phyloP scores from a whole-genome alignment of 2,888 invertebrate species.

The Microctonus brassicae region DNA sequence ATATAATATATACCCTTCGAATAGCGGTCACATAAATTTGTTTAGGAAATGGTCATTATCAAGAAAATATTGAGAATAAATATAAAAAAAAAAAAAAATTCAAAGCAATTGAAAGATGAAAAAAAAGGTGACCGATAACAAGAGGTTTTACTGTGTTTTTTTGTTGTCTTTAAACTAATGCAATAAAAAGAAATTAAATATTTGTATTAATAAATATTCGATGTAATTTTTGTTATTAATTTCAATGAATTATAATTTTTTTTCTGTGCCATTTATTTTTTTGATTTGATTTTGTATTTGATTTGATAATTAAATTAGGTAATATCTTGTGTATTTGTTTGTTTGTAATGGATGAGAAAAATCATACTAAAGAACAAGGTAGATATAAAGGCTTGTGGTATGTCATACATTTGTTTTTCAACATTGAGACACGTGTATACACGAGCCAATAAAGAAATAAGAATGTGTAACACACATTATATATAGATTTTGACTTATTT shows the following conservation, averaged over 20 bases:
- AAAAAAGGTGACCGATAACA: too few species aligned
- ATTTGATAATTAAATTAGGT: background rate
- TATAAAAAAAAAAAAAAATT: too few species aligned
- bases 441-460: background rate
- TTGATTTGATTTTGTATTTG: too few species aligned
- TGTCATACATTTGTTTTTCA: background rate
- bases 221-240: background rate
- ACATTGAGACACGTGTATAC: background rate
- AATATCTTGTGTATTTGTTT: background rate
- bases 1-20: too few species aligned
- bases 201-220: background rate
- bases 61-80: too few species aligned
- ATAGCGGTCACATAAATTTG: too few species aligned
- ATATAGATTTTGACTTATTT: background rate
- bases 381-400: background rate
- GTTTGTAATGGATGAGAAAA: background rate
- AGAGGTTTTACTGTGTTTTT: too few species aligned
- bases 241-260: background rate
- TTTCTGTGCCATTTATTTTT: too few species aligned
- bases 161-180: too few species aligned
- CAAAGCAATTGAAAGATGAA: too few species aligned
- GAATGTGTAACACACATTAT: background rate
- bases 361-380: background rate
- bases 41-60: too few species aligned
- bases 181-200: conserved; percentile 30